phyloP scores from a whole-genome alignment of 1,140 invertebrate genomes.

The Sweltsa coloradensis region DNA sequence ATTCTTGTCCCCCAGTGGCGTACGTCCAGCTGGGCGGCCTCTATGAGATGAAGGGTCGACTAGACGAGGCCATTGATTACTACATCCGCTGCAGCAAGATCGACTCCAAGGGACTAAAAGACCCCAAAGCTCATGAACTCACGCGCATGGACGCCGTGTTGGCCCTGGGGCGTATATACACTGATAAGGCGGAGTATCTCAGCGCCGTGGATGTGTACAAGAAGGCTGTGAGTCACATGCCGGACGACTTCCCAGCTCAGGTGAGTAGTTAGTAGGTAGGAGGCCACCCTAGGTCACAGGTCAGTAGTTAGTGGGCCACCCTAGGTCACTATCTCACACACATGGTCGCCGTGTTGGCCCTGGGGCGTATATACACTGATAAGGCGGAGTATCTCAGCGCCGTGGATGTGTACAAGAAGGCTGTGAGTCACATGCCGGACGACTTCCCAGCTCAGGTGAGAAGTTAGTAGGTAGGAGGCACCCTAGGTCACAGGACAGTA shows the following conservation, averaged over 20 bases:
- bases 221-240: constrained; percentile 61
- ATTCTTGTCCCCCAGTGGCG: constrained; percentile 68
- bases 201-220: constrained; percentile 75
- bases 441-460: too few species aligned
- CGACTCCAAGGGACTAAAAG: constrained; percentile 76
- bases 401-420: too few species aligned
- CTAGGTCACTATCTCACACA: too few species aligned
- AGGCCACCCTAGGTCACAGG: too few species aligned
- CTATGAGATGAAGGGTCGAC: constrained; percentile 64
- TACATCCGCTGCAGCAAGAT: constrained; percentile 69
- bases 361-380: too few species aligned
- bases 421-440: too few species aligned
- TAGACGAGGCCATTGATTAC: constrained; percentile 70
- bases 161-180: constrained; percentile 79
- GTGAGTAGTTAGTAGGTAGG: too few species aligned
- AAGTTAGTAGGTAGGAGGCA: too few species aligned
- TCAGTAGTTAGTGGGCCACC: too few species aligned
- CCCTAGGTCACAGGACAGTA: too few species aligned
- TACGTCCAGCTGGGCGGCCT: constrained; percentile 89
- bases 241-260: constrained; percentile 69
- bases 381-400: too few species aligned
- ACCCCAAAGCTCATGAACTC: constrained; percentile 77
- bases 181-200: constrained; percentile 71
- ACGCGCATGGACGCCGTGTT: constrained; percentile 83
- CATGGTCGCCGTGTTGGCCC: too few species aligned